These are phyloP conservation scores for Argyresthia goedartella DNA, from an alignment of 2,888 invertebrate genomes.

Conservation along the genomic window DNA sequence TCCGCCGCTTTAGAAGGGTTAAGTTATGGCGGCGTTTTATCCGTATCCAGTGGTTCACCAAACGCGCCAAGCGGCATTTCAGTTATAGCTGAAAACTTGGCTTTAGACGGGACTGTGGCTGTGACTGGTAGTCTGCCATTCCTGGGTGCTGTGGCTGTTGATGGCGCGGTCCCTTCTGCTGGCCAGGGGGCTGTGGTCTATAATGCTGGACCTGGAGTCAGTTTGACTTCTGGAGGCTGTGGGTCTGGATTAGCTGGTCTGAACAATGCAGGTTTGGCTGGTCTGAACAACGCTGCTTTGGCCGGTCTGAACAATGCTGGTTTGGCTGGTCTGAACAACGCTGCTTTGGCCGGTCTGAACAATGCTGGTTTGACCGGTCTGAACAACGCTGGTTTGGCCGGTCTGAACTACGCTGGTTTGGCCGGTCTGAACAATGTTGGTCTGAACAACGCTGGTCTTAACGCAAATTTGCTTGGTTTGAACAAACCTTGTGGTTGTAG, in stretches of 20 bases:
- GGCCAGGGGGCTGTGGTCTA: background rate
- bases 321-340: too few species aligned
- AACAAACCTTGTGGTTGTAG: too few species aligned
- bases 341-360: too few species aligned
- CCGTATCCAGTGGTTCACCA: background rate
- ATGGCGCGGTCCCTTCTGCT: background rate
- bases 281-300: too few species aligned
- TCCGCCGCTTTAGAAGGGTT: background rate
- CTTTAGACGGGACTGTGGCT: background rate
- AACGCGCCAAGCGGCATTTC: background rate
- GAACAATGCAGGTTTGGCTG: background rate
- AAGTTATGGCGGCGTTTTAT: background rate
- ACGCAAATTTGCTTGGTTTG: too few species aligned
- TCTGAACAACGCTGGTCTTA: too few species aligned
- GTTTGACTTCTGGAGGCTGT: background rate
- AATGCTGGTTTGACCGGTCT: too few species aligned
- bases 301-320: too few species aligned
- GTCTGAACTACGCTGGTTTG: too few species aligned
- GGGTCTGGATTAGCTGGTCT: background rate
- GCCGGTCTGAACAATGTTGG: too few species aligned
- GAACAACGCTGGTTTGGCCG: too few species aligned
- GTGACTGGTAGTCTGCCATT: constrained; percentile 1
- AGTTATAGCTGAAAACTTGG: background rate
- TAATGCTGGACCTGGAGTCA: background rate
- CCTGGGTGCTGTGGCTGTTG: background rate